A percentile compares a stretch with the other conserved stretches of the same genome.
These are phyloP conservation scores for Zelleria hepariella DNA, from an alignment of 2,888 invertebrate genomes.

Conservation along the genomic window DNA sequence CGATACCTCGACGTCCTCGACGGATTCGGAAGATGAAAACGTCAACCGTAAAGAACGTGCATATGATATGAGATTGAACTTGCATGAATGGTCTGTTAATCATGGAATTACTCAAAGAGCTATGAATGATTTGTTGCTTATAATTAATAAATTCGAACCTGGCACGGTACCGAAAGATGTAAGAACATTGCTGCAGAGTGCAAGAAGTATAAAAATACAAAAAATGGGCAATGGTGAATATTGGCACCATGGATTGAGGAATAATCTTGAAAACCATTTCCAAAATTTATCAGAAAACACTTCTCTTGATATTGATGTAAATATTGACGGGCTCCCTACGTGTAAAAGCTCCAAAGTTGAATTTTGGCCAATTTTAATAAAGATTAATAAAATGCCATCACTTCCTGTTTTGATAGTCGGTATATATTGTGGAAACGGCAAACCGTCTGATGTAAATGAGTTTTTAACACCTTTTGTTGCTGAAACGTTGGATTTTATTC, in stretches of 20 bases:
- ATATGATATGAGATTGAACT: neutral
- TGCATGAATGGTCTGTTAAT: neutral
- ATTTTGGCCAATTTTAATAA: neutral
- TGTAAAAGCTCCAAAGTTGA: neutral
- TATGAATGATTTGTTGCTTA: neutral
- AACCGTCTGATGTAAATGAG: neutral
- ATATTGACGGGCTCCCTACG: neutral
- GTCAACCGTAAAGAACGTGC: neutral
- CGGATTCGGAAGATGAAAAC: no score
- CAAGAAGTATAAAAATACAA: neutral
- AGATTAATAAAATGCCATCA: neutral
- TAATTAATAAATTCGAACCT: constrained; percentile 1
- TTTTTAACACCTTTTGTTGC: neutral
- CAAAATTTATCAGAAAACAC: neutral
- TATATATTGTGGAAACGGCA: neutral
- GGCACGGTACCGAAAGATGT: neutral
- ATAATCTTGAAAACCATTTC: neutral
- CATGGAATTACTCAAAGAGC: constrained; percentile 1
- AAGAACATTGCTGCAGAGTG: neutral
- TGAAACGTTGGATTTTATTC: neutral
- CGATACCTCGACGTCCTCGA: no score
- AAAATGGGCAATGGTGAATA: constrained; percentile 2
- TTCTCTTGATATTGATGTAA: neutral
- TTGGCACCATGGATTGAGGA: constrained; percentile 1
- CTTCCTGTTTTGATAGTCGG: neutral